Evolutionary conservation across 2,797 vertebrate genomes (phyloP), one percentile per base, ranked within the genome.

Genomic region (Tragopan temminckii): DNA sequence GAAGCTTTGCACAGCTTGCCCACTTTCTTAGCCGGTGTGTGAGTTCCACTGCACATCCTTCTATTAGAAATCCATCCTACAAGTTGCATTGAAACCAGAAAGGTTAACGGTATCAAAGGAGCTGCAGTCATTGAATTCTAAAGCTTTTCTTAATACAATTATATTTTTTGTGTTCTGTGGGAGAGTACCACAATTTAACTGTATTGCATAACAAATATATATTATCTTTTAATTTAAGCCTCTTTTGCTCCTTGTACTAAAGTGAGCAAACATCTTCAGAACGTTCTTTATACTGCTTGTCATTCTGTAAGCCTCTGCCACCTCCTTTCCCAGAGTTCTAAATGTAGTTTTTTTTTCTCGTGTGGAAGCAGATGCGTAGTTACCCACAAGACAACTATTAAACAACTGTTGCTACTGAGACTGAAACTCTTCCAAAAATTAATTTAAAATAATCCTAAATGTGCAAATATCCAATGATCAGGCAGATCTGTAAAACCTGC

Each of bases 401-500:
- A 88, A 88, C 57, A 42, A 70, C 24, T 75, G 80, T 90, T 93
- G 86, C 82, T 87, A 79, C 83, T 27, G 62, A 91, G 77, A 89
- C 88, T 94, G 88, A 95, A 90, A 91, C 35, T 82, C 80, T 94
- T 91, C 91, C 86, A 84, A 92, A 96, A 97, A 95, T 94, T 81
- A 86, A 88, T 95, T 95, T 96, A 87, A 97, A 97, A 94, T 85
- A 95, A 93, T 94, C 96, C 92, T 94, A 88, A 94, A 17, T 12
- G 82, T 91, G 91, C 74, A 93, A 97, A 97, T 94, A 95, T 93
- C 94, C 17, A 21, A 95, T 94, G 94, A 95, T 94, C 94, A 88
- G 76, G 67, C 79, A 91, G 92, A 94, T 96, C 94, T 95, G 95
- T 95, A 88, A 96, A 91, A 92, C 91, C 91, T 97, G 97, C 97